These are phyloP conservation scores for Protobothrops flavoviridis DNA, from an alignment of 2,113 vertebrate species.

Conservation along the genomic window DNA sequence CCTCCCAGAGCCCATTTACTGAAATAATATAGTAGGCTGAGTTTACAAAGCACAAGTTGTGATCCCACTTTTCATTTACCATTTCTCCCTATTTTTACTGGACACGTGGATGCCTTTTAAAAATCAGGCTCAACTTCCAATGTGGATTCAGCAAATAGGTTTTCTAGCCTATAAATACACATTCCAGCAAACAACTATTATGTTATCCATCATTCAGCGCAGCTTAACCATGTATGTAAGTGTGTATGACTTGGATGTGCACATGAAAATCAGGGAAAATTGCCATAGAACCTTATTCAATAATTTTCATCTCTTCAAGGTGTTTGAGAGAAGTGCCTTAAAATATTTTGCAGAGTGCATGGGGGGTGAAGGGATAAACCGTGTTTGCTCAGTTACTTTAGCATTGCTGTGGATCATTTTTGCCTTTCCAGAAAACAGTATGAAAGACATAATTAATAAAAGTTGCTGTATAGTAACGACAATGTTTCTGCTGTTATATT, in stretches of 20 bases:
- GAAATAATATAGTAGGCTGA: not conserved
- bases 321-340: slow-evolving; percentile 63
- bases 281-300: not conserved
- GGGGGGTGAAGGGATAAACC: slow-evolving; percentile 28
- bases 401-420: not conserved
- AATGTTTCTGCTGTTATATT: not conserved
- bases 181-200: slow-evolving; percentile 30
- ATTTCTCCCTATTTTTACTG: not conserved
- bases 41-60: not conserved
- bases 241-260: not conserved
- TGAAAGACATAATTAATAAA: slow-evolving; percentile 33
- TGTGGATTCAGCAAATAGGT: slow-evolving; percentile 2
- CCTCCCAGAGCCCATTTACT: not conserved
- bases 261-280: slow-evolving; percentile 3
- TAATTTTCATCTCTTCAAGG: slow-evolving; percentile 23
- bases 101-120: not conserved
- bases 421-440: slow-evolving; percentile 40
- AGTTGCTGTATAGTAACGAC: slow-evolving; percentile 3
- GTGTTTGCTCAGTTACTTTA: slow-evolving; percentile 6
- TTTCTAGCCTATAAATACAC: slow-evolving; percentile 25
- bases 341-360: slow-evolving; percentile 26
- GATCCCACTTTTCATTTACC: not conserved
- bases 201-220: slow-evolving; percentile 1
- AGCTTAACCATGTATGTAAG: slow-evolving; percentile 5
- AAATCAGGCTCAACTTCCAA: not conserved